Percentiles rank a stretch among this genome's conserved stretches.
phyloP scores from a whole-genome alignment of 2,113 vertebrate genomes.

The Pristiophorus japonicus region DNA sequence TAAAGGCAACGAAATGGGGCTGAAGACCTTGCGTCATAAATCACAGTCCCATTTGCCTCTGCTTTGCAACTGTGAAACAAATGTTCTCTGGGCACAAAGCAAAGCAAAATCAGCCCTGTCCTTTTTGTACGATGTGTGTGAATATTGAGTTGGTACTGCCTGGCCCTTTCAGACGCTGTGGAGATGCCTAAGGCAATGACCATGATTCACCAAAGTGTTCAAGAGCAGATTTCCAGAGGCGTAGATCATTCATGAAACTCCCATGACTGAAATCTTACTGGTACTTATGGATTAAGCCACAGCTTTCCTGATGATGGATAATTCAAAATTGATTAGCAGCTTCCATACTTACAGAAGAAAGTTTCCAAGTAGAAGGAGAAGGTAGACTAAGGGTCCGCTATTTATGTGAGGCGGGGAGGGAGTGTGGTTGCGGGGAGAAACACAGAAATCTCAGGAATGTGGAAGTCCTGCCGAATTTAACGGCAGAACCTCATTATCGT shows the following conservation, averaged over 20 bases:
- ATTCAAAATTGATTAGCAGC: background rate
- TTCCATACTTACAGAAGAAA: background rate
- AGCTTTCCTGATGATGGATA: background rate
- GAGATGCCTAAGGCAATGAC: background rate
- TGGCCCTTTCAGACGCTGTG: background rate
- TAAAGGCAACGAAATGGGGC: background rate
- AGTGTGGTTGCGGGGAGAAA: background rate
- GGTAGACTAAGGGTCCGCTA: background rate
- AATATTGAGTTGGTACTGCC: no score
- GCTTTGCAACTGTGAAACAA: background rate
- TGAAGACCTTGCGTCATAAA: background rate
- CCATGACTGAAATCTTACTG: background rate
- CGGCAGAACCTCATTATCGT: background rate
- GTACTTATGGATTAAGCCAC: background rate
- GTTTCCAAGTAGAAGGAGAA: background rate
- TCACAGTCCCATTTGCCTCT: background rate
- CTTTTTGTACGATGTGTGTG: background rate
- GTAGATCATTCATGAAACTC: background rate
- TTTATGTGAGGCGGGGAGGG: background rate
- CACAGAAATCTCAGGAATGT: background rate
- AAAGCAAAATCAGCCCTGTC: background rate
- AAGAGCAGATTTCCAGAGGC: background rate
- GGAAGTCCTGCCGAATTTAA: background rate
- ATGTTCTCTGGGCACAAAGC: background rate
- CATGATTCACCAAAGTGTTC: background rate